Evolutionary conservation across 2,888 invertebrate genomes (phyloP), one percentile per base, ranked within the genome.

Genomic region (Sericinus montela): DNA sequence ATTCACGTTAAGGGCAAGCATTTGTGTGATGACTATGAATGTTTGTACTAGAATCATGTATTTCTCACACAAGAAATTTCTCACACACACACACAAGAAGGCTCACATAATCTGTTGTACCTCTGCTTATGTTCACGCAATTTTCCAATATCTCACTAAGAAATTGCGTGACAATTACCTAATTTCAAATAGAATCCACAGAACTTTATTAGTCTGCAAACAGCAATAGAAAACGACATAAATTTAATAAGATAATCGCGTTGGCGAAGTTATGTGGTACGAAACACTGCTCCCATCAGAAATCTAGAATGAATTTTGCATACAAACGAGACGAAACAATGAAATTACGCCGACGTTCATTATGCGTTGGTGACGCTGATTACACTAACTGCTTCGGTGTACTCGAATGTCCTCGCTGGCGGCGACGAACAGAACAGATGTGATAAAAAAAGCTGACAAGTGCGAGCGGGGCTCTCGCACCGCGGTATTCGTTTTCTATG

Each of bases 251-350:
- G 25, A 25, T 3, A 11, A 32, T 47, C 43, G 28, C 28, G 41
- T 45, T 39, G 35, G 23, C 40, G 49, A 42, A 45, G 42, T 32
- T 49, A 51, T 47, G 55, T 38, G 30, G 45, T 30, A 32, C 56
- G 52, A 55, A 58, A 53, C 53, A 53, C 50, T 25, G 39, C 50
- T 56, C 60, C 58, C 61, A 67, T 72, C 66, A 67, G 40, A 58
- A 62, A 68, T 67, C 64, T 58, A 56, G 69, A 69, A 75, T 76
- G 69, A 58, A 75, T 76, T 50, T 74, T 68, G 71, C 74, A 61
- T 72, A 64, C 51, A 55, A 66, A 72, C 60, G 59, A 69, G 63
- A 54, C 54, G 59, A 69, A 68, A 76, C 75, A 76, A 75, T 76
- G 71, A 71, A 68, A 69, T 66, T 61, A 61, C 60, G 49, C 51